Conservation (phyloP, 2,888 invertebrate genomes). For the Baronia brevicornis region DNA sequence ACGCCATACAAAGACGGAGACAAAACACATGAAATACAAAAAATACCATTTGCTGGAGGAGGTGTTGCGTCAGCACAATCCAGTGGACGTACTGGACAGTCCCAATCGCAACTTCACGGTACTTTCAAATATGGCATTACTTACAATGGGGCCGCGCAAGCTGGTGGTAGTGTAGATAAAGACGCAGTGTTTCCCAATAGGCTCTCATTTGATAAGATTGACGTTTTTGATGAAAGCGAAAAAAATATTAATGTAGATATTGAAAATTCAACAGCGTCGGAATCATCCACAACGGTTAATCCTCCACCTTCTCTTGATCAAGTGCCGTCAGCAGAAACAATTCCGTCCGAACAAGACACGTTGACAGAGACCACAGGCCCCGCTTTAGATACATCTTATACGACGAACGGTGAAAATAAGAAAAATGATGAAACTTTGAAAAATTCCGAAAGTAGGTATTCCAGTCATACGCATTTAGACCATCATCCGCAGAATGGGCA, state of each 20-base stretch:
- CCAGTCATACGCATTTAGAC: constrained; percentile 49
- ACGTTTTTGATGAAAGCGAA: constrained; percentile 56
- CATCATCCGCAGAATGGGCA: constrained; percentile 41
- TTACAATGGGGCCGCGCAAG: constrained; percentile 87
- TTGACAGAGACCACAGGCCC: constrained; percentile 15
- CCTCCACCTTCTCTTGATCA: constrained; percentile 18
- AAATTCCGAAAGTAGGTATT: constrained; percentile 36
- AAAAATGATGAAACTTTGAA: constrained; percentile 31
- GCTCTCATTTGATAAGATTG: constrained; percentile 57
- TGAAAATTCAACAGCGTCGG: constrained; percentile 16
- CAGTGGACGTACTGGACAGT: constrained; percentile 83
- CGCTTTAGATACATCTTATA: constrained; percentile 12
- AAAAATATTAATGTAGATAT: constrained; percentile 54
- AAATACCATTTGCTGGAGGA: constrained; percentile 81
- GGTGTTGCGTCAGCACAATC: constrained; percentile 88
- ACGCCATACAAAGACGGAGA: constrained; percentile 82
- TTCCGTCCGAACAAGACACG: constrained; percentile 10
- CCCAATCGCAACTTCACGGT: constrained; percentile 88
- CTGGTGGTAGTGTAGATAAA: constrained; percentile 83
- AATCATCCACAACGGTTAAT: constrained; percentile 26
- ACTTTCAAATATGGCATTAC: constrained; percentile 86
- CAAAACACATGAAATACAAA: constrained; percentile 60
- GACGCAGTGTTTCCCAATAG: constrained; percentile 61
- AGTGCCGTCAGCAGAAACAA: constrained; percentile 4
- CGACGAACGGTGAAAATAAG: constrained; percentile 19